Evolutionary conservation across 2,113 vertebrate species (phyloP).

Genomic region (Pluvialis apricaria): DNA sequence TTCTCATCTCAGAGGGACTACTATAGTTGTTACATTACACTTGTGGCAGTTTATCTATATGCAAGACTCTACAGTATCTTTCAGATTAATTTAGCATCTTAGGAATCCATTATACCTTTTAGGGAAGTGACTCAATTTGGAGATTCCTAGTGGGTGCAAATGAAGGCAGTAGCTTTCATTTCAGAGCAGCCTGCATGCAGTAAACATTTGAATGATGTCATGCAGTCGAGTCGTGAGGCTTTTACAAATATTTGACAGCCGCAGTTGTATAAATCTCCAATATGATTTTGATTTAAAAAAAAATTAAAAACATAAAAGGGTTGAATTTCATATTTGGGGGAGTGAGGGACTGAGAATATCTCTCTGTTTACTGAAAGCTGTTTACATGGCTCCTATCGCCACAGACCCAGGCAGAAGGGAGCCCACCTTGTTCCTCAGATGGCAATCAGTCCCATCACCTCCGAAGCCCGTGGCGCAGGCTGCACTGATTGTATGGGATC

Average conservation of each 20-base stretch:
- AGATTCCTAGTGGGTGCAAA: constrained; percentile 38
- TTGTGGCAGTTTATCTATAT: constrained; percentile 43
- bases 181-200: background rate
- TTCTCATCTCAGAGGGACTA: constrained; percentile 37
- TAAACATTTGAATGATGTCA: constrained; percentile 29
- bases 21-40: constrained; percentile 35
- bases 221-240: background rate
- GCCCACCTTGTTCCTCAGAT: background rate
- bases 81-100: constrained; percentile 58
- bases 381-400: fast-evolving
- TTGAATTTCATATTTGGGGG: background rate
- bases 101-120: constrained; percentile 46
- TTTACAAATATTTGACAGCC: constrained; percentile 2
- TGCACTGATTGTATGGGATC: background rate
- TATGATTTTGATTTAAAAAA: background rate
- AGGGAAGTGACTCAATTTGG: constrained; percentile 42
- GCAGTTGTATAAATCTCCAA: constrained; percentile 17
- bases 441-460: background rate
- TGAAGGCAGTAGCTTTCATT: constrained; percentile 20
- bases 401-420: background rate
- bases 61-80: constrained; percentile 24
- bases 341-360: background rate
- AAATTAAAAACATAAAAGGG: background rate
- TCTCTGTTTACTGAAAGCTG: background rate
- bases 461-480: fast-evolving